Evolutionary conservation across 2,113 vertebrate genomes (phyloP), one percentile per base, ranked within the genome.

Genomic region (Neotoma lepida): DNA sequence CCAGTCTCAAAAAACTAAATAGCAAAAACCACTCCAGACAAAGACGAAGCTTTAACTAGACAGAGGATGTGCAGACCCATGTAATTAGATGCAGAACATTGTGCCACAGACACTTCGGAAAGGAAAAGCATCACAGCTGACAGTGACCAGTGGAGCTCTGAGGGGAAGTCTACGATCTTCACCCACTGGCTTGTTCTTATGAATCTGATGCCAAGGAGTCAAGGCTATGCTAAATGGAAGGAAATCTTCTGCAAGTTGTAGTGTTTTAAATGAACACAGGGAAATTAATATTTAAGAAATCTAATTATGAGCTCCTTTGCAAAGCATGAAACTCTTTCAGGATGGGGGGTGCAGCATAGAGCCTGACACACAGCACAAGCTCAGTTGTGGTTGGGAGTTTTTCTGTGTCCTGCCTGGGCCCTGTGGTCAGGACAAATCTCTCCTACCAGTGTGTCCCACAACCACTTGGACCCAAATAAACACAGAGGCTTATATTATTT

Each of bases 231-330:
- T 58, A 41, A 81, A 15, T 81, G 56, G 39, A 28, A 39, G 54
- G n/a, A 61, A 33, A 22, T 70, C 73, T 39, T 26, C 12, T 51
- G 26, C n/a, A 30, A 30, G n/a, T 6, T 30, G 8, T 24, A 46
- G 68, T 76, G 68, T 85, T 95, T 90, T 88, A 90, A 92, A 90
- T 82, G n/a, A 35, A n/a, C 33, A 54, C 3, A 76, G 26, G 49
- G 35, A 92, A 90, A 54, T 49, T 73, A 70, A 66, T n/a, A 90
- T 77, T 92, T 49, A 92, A 88, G 73, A 93, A 91, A 71, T 56
- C 15, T 87, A 58, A 70, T 80, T 61, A 90, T 20, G 22, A 49
- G 6, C 9, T 78, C 41, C 51, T 84, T 46, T 88, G 73, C 13
- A 92, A 91, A 92, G 39, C 35, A 84, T 3, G 4, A 61, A 85